These are phyloP conservation scores for Drosophila antonietae DNA, from an alignment of 2,888 invertebrate species.

Conservation along the genomic window DNA sequence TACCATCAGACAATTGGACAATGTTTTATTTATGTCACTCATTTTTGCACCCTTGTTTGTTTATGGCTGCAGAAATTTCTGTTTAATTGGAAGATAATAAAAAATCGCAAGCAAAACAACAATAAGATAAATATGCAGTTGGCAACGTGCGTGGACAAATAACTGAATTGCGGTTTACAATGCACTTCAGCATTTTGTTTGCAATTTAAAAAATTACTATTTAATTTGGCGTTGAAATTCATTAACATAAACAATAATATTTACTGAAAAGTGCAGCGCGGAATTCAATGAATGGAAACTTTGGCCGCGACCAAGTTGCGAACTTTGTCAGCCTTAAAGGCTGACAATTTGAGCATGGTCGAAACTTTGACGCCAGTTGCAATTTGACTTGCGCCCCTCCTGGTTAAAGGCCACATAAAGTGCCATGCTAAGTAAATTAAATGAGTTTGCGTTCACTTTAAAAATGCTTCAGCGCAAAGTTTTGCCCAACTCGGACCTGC, in stretches of 20 bases:
- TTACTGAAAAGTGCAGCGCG: not conserved
- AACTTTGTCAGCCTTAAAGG: constrained; percentile 23
- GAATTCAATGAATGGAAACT: constrained; percentile 68
- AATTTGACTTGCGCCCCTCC: constrained; percentile 56
- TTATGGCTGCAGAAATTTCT: constrained; percentile 56
- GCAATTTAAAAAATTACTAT: constrained; percentile 27
- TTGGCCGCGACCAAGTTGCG: constrained; percentile 39
- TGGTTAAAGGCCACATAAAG: constrained; percentile 52
- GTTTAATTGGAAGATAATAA: constrained; percentile 62
- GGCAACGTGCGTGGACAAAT: constrained; percentile 38
- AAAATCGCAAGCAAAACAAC: constrained; percentile 4
- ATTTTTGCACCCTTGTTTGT: constrained; percentile 42
- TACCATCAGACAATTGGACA: constrained; percentile 4
- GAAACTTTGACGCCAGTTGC: constrained; percentile 37
- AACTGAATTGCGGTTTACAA: constrained; percentile 34
- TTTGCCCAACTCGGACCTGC: constrained; percentile 28
- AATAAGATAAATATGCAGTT: not conserved
- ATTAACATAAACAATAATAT: constrained; percentile 60
- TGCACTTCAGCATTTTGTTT: constrained; percentile 13
- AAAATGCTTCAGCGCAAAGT: constrained; percentile 35
- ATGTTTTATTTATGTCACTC: constrained; percentile 41
- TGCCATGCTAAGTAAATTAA: constrained; percentile 60
- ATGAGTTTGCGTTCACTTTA: constrained; percentile 48
- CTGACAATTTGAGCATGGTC: constrained; percentile 62
- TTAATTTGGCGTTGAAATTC: constrained; percentile 54